Base-by-base conservation (phyloP, 1,140 invertebrate genomes). In the Luehdorfia chinensis region DNA sequence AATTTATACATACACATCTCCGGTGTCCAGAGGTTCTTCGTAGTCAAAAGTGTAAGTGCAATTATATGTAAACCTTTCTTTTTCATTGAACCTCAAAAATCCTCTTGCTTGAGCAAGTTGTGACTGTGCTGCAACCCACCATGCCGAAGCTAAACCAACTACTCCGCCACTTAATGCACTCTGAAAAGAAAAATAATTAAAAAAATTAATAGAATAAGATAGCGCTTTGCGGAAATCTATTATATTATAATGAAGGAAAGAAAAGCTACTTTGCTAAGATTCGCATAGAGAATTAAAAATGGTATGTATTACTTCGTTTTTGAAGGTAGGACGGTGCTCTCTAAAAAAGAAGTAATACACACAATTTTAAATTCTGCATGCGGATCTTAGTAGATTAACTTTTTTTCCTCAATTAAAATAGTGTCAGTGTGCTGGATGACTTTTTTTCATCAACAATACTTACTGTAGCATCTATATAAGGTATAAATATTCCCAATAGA, bases 51-150 rank as follows among this genome's bases (percentile, higher is more conserved):
- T 69, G 53, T 94, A 94, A 6, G 90, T 90, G 67, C 95, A 96
- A n/a, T 93, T 93, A 23, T 91, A 88, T 0, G 90, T 92, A 3
- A 88, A 92, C 13, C 92, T 87, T 0, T 90, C 88, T 74, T 93
- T 93, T 33, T 90, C 88, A 1, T 88, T 80, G 55, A 91, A 92
- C n/a, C 71, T 90, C 23, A 90, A 47, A 50, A 87, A 73, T 1
- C 91, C 91, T 9, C 75, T 84, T 0, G 91, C 90, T 32, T 94
- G 92, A 1, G 92, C 91, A 2, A 92, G 74, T 75, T 96, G 93
- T 0, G 94, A 92, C 6, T 94, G 93, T 11, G 96, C 84, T 23
- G 93, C 94, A 21, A 98, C 88, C 95, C 95, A 97, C 48, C 93
- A 90, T 83, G 96, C 93, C 21, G 95, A 90, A 9, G 88, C 62